Percentiles rank a stretch among this genome's conserved stretches.
phyloP scores from a whole-genome alignment of 2,113 vertebrate genomes.

The Noturus placidus region DNA sequence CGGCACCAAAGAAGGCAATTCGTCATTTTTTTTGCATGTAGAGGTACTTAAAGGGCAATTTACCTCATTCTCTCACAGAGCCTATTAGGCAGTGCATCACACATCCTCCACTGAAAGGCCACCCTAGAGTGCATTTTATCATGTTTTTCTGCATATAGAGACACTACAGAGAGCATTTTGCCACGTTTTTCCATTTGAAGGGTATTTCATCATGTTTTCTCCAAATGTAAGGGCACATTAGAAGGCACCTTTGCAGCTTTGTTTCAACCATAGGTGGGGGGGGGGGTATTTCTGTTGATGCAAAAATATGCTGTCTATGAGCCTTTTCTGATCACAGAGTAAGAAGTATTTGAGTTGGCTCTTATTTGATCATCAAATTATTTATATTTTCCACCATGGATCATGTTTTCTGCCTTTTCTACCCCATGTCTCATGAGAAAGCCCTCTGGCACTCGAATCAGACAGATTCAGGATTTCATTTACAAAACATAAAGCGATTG shows the following conservation, averaged over 20 bases:
- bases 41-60: not conserved
- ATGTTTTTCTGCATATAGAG: not conserved
- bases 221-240: not conserved
- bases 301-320: not conserved
- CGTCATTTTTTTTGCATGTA: not conserved
- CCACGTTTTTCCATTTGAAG: not conserved
- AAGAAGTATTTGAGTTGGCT: not conserved
- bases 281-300: not conserved
- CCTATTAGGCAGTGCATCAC: not conserved
- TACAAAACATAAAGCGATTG: slow-evolving; percentile 26
- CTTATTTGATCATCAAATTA: slow-evolving; percentile 12
- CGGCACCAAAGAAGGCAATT: not conserved
- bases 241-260: not conserved
- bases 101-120: not conserved
- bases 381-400: not conserved
- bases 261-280: not conserved
- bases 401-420: slow-evolving; percentile 3
- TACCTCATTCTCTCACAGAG: not conserved
- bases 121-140: not conserved
- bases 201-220: not conserved
- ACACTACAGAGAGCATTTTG: not conserved
- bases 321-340: not conserved
- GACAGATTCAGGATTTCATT: slow-evolving; percentile 30
- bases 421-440: not conserved
- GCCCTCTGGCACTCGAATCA: not conserved